Conservation (phyloP, 2,888 invertebrate genomes). For the Aporophyla nigra region DNA sequence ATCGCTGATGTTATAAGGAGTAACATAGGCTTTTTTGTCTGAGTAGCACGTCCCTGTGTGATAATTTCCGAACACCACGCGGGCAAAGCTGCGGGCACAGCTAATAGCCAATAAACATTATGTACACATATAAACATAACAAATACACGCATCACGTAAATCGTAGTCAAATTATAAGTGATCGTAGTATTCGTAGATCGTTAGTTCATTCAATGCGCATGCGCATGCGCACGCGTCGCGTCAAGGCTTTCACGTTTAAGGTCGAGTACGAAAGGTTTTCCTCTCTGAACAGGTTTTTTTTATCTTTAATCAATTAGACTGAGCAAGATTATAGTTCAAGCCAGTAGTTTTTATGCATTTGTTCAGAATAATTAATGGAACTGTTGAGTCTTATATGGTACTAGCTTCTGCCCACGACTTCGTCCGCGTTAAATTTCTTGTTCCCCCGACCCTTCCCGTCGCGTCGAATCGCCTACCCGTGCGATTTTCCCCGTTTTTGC, state of each 20-base stretch:
- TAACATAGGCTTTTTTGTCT: too few relatives aligned
- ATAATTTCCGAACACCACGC: too few relatives aligned
- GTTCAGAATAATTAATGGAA: neutral
- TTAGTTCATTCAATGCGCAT: conserved; percentile 21
- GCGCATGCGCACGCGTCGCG: conserved; percentile 29
- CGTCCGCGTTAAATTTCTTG: too few relatives aligned
- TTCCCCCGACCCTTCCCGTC: too few relatives aligned
- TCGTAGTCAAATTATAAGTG: neutral
- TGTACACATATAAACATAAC: neutral
- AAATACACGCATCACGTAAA: neutral
- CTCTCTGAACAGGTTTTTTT: conserved; percentile 37
- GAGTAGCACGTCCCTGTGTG: too few relatives aligned
- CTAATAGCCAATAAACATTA: too few relatives aligned
- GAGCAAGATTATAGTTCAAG: neutral
- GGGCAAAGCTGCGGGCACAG: too few relatives aligned
- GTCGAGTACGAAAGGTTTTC: conserved; percentile 55
- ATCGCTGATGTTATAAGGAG: too few relatives aligned
- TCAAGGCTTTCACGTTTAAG: conserved; percentile 48
- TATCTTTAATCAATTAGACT: neutral
- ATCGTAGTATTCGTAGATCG: neutral
- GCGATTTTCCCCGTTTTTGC: too few relatives aligned
- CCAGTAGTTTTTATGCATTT: neutral
- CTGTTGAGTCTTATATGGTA: neutral
- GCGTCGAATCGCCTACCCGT: too few relatives aligned
- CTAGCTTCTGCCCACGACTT: too few relatives aligned